Evolutionary conservation across 2,113 vertebrate species (phyloP).

Genomic region (Glaucidium brasilianum): DNA sequence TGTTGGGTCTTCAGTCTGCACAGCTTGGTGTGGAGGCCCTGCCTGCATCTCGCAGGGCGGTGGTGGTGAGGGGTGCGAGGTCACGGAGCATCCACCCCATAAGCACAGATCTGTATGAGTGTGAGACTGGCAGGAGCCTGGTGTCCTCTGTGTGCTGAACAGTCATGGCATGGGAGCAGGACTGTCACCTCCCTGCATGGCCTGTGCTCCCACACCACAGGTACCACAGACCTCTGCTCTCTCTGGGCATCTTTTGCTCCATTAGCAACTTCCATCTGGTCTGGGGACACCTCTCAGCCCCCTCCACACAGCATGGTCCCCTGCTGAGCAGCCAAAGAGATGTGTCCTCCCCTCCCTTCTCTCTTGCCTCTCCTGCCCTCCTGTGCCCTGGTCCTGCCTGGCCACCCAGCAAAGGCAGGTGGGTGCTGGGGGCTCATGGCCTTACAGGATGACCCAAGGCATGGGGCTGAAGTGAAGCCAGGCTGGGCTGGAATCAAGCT

Average conservation of each 20-base stretch:
- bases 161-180: neutral
- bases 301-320: neutral
- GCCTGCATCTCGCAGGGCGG: neutral
- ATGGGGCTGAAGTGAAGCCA: neutral
- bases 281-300: neutral
- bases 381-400: neutral
- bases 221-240: neutral
- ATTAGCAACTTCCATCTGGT: neutral
- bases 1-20: neutral
- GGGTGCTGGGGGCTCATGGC: neutral
- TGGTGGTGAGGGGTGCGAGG: rapidly evolving
- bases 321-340: neutral
- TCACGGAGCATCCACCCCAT: rapidly evolving
- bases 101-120: rapidly evolving
- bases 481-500: neutral
- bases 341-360: neutral
- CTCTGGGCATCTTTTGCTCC: neutral
- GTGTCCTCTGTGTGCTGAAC: neutral
- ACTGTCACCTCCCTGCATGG: neutral
- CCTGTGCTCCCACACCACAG: neutral
- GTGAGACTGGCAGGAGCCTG: neutral
- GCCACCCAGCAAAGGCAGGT: neutral
- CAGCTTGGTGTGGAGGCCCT: neutral
- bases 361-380: neutral
- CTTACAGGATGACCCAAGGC: neutral